Conservation (phyloP, 2,113 vertebrate genomes). For the Ophthalmolycus amberensis region DNA sequence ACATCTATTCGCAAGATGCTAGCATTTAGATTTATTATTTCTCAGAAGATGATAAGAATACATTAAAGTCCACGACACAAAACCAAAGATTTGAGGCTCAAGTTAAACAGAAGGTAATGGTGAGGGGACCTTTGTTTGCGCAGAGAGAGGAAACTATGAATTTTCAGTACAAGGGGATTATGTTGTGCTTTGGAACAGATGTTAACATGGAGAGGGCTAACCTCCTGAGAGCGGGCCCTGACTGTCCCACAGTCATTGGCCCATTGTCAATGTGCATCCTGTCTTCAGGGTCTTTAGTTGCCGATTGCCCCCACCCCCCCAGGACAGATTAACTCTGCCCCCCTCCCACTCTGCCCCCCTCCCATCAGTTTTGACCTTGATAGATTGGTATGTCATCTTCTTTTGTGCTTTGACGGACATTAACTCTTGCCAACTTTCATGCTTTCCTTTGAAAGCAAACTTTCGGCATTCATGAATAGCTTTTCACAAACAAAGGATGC, state of each 20-base stretch:
- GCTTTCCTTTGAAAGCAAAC: constrained; percentile 22
- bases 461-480: constrained; percentile 26
- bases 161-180: constrained; percentile 64
- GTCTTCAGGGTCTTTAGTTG: constrained; percentile 51
- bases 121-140: constrained; percentile 17
- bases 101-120: background rate
- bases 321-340: constrained; percentile 46
- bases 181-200: constrained; percentile 69
- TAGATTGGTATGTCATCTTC: constrained; percentile 65
- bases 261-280: constrained; percentile 71
- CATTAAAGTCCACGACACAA: background rate
- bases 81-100: background rate
- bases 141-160: constrained; percentile 43
- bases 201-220: constrained; percentile 66
- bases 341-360: constrained; percentile 28
- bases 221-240: constrained; percentile 60
- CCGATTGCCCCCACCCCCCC: constrained; percentile 39
- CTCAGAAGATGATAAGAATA: background rate
- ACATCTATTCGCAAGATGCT: background rate
- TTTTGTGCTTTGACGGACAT: constrained; percentile 68
- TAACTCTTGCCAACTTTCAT: constrained; percentile 38
- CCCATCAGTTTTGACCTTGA: constrained; percentile 72
- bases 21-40: background rate
- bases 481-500: constrained; percentile 39
- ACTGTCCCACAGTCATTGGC: constrained; percentile 49